Percentiles rank a stretch among this genome's conserved stretches.
phyloP scores from a whole-genome alignment of 1,140 invertebrate genomes.

The Dendroctonus ponderosae region DNA sequence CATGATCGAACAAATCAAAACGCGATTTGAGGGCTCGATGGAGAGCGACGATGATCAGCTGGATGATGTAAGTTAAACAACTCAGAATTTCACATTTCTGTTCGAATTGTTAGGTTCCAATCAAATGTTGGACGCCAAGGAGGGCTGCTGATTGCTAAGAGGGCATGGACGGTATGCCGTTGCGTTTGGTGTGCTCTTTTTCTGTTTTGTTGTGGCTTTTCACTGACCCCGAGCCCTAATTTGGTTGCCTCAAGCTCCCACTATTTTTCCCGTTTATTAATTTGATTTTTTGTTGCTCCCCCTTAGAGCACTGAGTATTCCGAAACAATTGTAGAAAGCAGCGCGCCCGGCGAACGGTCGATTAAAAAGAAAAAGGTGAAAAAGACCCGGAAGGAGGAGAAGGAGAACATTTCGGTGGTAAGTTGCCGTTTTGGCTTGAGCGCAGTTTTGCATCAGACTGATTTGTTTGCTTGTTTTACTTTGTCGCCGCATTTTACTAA shows the following conservation, averaged over 20 bases:
- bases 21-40: constrained; percentile 43
- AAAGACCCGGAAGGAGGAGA: constrained; percentile 62
- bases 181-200: constrained; percentile 1
- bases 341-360: constrained; percentile 35
- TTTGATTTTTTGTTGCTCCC: constrained; percentile 30
- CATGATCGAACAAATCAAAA: constrained; percentile 46
- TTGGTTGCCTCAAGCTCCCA: constrained; percentile 41
- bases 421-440: constrained; percentile 44
- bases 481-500: constrained; percentile 8
- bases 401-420: constrained; percentile 65
- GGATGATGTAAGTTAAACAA: constrained; percentile 31
- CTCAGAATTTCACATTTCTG: no score
- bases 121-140: no score
- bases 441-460: constrained; percentile 14
- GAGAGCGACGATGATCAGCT: constrained; percentile 10
- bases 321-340: constrained; percentile 41
- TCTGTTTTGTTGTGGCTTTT: constrained; percentile 4
- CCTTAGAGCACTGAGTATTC: constrained; percentile 48
- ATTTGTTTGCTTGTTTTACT: constrained; percentile 31
- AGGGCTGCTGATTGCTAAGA: no score
- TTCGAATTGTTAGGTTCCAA: no score
- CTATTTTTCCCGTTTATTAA: constrained; percentile 21
- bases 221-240: not conserved
- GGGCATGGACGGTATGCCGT: no score
- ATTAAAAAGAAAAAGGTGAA: constrained; percentile 59